Evolutionary conservation across 1,140 invertebrate genomes (phyloP), one percentile per base, ranked within the genome.

Genomic region (Drosophila equinoxialis): DNA sequence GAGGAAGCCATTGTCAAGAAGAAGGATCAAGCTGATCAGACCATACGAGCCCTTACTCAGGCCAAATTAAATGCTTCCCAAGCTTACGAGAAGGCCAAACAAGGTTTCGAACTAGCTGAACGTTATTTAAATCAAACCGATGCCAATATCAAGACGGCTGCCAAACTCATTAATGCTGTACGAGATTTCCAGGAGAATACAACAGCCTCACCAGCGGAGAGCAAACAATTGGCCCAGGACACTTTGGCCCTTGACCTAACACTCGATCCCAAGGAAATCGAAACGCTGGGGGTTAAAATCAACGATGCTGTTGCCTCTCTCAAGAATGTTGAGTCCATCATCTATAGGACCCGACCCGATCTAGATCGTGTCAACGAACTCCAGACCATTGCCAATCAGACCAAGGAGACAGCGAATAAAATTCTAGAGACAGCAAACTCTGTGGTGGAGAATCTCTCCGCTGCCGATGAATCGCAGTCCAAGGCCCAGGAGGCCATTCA

Each of bases 251-350:
- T 94, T 58, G 93, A 94, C 69, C 93, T 95, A 1, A 94, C 96
- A 7, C 91, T 97, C 48, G 94, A 95, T 90, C 97, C 97, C 3
- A 95, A 97, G 65, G 95, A 98, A 93, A 98, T 99, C 66, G 95
- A 94, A 55, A 93, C 95, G 26, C 91, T 99, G 48, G 97, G 98
- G 2, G 93, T 95, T 42, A 93, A 96, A 79, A 99, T 99, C 62
- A 97, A 97, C 85, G 93, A 95, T 14, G 97, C 97, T 6, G 96
- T 99, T 6, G 94, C 95, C 3, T 96, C 96, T 7, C 92, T 99
- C 5, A 98, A 96, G 35, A 95, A 99, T 90, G 98, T 98, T 66
- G 97, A 99, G 81, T 94, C 94, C 68, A 99, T 99, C 80, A 95
- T 99, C 42, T 93, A 94, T 23, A 98, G 96, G 57, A 99, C 98